A percentile compares a stretch with the other conserved stretches of the same genome.
phyloP scores from a whole-genome alignment of 2,888 invertebrate genomes.

The Epistrophe grossulariae region DNA sequence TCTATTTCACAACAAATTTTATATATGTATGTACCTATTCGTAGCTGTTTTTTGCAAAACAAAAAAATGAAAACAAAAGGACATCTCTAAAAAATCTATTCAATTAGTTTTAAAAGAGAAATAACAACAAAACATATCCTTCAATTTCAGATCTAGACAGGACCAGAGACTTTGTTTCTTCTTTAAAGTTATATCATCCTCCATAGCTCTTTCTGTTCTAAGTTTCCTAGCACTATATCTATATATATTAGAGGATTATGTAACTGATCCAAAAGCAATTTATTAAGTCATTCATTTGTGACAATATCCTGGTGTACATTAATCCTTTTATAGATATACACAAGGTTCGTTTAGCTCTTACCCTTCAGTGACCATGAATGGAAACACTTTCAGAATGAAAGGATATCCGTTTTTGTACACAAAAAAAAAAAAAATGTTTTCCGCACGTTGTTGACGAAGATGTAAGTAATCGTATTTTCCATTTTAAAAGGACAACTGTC shows the following conservation, averaged over 20 bases:
- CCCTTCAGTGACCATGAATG: not conserved
- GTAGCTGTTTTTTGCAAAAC: no score
- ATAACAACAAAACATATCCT: constrained; percentile 43
- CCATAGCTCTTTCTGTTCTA: not conserved
- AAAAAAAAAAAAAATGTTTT: no score
- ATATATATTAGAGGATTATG: constrained; percentile 53
- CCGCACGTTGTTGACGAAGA: no score
- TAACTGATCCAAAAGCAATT: constrained; percentile 74
- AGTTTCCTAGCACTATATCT: not conserved
- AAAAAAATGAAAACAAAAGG: constrained; percentile 11
- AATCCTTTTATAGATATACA: constrained; percentile 53
- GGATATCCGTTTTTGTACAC: no score
- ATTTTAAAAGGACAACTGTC: no score
- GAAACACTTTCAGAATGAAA: no score
- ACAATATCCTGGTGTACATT: constrained; percentile 74
- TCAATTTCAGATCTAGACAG: constrained; percentile 39
- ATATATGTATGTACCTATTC: no score
- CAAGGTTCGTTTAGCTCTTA: constrained; percentile 25
- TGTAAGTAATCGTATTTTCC: no score
- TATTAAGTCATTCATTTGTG: constrained; percentile 73
- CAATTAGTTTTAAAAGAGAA: not conserved
- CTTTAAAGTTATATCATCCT: not conserved
- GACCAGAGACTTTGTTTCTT: not conserved
- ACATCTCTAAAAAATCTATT: not conserved
- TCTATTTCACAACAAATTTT: constrained; percentile 5